These are phyloP conservation scores for Alaudala cheleensis DNA, from an alignment of 2,113 vertebrate genomes.

Conservation along the genomic window DNA sequence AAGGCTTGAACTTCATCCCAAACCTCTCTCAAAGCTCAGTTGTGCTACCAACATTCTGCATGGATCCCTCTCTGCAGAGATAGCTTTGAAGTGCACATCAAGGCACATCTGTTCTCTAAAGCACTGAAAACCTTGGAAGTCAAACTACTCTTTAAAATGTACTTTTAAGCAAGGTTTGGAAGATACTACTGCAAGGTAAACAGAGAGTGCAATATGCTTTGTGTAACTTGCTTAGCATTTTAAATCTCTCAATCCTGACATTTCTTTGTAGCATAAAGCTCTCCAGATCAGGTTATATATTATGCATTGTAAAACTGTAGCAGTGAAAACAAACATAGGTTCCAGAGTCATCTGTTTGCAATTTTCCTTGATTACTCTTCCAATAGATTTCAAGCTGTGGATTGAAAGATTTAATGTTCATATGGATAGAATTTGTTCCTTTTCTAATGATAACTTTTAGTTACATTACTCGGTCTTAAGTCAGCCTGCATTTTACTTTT, in stretches of 20 bases:
- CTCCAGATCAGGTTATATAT: slow-evolving; percentile 20
- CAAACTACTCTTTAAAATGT: neutral
- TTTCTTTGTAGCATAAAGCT: slow-evolving; percentile 27
- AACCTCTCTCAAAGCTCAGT: neutral
- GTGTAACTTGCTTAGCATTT: slow-evolving; percentile 22
- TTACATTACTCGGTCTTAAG: neutral
- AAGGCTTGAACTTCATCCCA: neutral
- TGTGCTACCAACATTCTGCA: neutral
- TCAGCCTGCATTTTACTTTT: neutral
- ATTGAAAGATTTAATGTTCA: slow-evolving; percentile 1
- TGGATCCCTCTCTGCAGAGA: neutral
- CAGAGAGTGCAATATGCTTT: slow-evolving; percentile 1
- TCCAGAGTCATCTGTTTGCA: slow-evolving; percentile 31
- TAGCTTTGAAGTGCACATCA: neutral
- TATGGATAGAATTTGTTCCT: neutral
- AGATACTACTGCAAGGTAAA: neutral
- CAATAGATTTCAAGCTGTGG: slow-evolving; percentile 4
- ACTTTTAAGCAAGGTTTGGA: slow-evolving; percentile 12
- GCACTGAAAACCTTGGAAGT: neutral
- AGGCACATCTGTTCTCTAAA: neutral
- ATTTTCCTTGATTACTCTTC: neutral
- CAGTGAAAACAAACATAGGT: slow-evolving; percentile 18
- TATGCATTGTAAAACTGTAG: neutral
- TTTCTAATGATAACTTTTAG: neutral
- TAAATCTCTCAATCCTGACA: neutral